phyloP scores from a whole-genome alignment of 2,113 vertebrate genomes.

The Caretta caretta region DNA sequence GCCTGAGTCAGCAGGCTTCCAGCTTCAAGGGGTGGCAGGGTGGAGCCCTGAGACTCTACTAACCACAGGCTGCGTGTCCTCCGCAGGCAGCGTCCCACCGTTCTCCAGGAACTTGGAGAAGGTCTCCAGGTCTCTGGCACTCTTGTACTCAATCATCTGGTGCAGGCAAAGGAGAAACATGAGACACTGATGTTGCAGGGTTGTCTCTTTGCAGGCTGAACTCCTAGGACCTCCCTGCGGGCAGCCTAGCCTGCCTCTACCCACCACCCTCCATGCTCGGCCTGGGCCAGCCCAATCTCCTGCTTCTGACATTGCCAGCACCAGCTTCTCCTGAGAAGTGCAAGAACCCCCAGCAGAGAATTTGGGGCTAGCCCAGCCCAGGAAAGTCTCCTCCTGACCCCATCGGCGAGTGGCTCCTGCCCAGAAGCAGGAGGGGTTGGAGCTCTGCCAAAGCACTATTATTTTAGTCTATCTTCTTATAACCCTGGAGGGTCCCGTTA shows the following conservation, averaged over 20 bases:
- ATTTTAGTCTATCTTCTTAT: not conserved
- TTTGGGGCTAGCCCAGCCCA: not conserved
- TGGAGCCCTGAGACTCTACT: not conserved
- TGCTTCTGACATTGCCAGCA: not conserved
- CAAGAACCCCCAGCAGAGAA: not conserved
- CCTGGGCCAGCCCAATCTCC: not conserved
- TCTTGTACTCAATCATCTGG: constrained; percentile 85
- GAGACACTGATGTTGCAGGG: not conserved
- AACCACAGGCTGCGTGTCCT: constrained; percentile 24
- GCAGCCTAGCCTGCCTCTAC: not conserved
- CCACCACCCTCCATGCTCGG: not conserved
- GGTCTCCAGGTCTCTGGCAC: constrained; percentile 86
- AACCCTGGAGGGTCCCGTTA: not conserved
- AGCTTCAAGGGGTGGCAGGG: not conserved
- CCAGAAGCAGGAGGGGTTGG: not conserved
- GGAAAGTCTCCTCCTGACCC: not conserved
- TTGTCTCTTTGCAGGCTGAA: not conserved
- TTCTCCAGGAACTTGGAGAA: constrained; percentile 91
- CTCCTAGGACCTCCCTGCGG: no score
- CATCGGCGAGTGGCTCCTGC: not conserved
- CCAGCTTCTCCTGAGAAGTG: not conserved
- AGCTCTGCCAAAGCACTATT: not conserved
- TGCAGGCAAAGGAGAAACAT: rapidly evolving
- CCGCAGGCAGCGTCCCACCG: constrained; percentile 81
- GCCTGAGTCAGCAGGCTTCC: no score